Evolutionary conservation across 2,113 vertebrate species (phyloP), one percentile per base, ranked within the genome.

Genomic region (Mastomys coucha): DNA sequence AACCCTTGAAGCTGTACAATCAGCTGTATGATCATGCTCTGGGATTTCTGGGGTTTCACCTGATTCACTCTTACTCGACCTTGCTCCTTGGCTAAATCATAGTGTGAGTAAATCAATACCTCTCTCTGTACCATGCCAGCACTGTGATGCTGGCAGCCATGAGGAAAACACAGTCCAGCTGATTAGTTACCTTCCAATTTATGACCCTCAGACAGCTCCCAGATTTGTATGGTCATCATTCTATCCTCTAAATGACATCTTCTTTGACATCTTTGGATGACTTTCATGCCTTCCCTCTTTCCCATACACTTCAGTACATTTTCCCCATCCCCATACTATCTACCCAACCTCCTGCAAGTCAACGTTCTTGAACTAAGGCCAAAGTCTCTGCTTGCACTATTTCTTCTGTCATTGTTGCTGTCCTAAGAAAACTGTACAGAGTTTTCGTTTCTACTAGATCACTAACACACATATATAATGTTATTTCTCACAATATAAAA

Each of bases 401-500:
- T 58, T 56, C 31, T 56, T 63, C 39, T 24, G 82, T 17, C 4
- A 0, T 94, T 9, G 73, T 85, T 42, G 16, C 33, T 75, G 81
- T 28, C n/a, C 84, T 89, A 88, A 45, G 2, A 17, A 92, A 97
- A 94, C 65, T 19, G 75, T 8, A 49, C 31, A 65, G 17, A 75
- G 88, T 77, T 28, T 1, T 12, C 36, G 51, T 80, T 13, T 14
- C 36, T 72, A 75, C n/a, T 93, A 67, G 16, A 58, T 53, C 67
- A 82, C 65, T 82, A 49, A 31, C 36, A 75, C 17, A 45, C 42
- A 72, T n/a, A 94, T 24, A 42, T 42, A 45, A 45, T 85, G 65
- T 6, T 87, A 75, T 70, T 90, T 84, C 22, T 88, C 8, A 26
- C 7, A 49, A 26, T 80, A 95, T 89, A 97, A 95, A 89, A 93